Percentiles rank a stretch among this genome's conserved stretches.
phyloP scores from a whole-genome alignment of 2,888 invertebrate genomes.

The Yponomeuta sedellus region DNA sequence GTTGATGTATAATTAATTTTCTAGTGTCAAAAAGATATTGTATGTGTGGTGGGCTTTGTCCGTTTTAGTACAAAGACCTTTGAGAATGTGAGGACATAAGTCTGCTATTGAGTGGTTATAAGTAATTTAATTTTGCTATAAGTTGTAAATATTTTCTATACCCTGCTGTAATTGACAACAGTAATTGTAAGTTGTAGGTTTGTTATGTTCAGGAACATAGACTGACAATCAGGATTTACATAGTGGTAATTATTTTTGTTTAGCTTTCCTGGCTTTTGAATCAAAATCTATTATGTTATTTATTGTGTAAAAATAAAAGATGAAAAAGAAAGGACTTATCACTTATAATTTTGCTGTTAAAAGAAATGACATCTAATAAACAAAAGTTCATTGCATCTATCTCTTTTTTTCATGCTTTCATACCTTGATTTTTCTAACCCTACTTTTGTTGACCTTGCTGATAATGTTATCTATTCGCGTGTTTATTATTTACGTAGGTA shows the following conservation, averaged over 20 bases:
- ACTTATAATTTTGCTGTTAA: conserved; percentile 67
- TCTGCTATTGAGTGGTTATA: conserved; percentile 28
- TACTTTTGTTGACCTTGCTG: neutral
- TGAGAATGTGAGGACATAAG: conserved; percentile 28
- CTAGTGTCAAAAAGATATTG: conserved; percentile 14
- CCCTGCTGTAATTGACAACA: conserved; percentile 26
- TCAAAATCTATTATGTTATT: conserved; percentile 2
- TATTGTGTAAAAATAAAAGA: conserved; percentile 5
- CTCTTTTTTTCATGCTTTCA: neutral
- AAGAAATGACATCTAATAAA: conserved; percentile 40
- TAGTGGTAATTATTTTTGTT: neutral
- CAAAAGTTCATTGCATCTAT: conserved; percentile 30
- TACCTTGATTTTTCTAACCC: neutral
- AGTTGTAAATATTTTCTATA: conserved; percentile 17
- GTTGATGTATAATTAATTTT: conserved; percentile 5
- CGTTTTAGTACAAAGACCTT: conserved; percentile 58
- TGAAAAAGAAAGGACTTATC: conserved; percentile 36
- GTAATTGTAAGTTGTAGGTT: conserved; percentile 67
- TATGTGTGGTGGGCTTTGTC: conserved; percentile 36
- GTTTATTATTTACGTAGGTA: too few species aligned
- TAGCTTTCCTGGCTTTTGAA: conserved; percentile 18
- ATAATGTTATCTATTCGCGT: neutral
- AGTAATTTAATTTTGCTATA: conserved; percentile 41
- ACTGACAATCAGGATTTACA: neutral
- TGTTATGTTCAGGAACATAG: neutral